A percentile compares a stretch with the other conserved stretches of the same genome.
Evolutionary conservation across 2,113 vertebrate species (phyloP).

Genomic region (Microcebus griseorufus): DNA sequence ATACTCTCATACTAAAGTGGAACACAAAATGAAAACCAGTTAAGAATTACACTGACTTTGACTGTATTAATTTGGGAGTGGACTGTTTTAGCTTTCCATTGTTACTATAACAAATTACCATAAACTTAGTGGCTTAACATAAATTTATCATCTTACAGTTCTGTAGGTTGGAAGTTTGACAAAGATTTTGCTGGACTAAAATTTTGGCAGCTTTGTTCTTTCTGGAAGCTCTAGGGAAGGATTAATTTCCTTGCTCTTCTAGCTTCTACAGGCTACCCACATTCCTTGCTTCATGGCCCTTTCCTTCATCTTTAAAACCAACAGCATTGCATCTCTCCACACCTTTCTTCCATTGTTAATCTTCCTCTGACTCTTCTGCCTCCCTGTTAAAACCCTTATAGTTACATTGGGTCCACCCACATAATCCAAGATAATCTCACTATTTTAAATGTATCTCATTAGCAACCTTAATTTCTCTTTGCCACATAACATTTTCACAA

Average conservation of each 20-base stretch:
- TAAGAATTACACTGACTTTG: neutral
- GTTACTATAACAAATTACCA: neutral
- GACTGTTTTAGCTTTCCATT: neutral
- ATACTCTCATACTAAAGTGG: neutral
- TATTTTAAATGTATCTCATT: neutral
- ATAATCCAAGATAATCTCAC: neutral
- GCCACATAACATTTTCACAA: neutral
- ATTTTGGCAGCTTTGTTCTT: neutral
- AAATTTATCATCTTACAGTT: neutral
- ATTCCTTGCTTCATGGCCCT: neutral
- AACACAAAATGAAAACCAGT: neutral
- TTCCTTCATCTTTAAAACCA: neutral
- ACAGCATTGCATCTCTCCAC: neutral
- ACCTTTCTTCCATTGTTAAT: neutral
- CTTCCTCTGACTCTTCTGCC: neutral
- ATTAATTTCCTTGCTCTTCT: neutral
- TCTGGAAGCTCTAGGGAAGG: neutral
- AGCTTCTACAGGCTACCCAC: neutral
- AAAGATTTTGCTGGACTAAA: neutral
- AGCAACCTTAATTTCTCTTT: neutral
- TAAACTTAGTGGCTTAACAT: neutral
- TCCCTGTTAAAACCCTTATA: neutral
- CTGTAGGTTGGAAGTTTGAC: neutral
- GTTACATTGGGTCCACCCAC: neutral
- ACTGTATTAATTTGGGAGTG: neutral